phyloP scores from a whole-genome alignment of 2,113 vertebrate species.

The Diphyllodes magnificus region DNA sequence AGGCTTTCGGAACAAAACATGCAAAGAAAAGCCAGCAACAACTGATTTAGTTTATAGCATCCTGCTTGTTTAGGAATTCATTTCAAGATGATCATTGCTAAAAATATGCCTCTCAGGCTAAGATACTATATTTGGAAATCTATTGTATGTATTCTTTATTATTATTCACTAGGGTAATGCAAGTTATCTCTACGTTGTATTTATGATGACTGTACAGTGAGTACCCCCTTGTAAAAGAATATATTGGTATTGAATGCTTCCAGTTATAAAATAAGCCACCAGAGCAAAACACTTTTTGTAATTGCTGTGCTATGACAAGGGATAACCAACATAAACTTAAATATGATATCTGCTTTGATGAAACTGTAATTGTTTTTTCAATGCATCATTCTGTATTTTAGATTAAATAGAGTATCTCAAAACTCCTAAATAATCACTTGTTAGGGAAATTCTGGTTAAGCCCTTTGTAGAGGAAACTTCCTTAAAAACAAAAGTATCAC shows the following conservation, averaged over 20 bases:
- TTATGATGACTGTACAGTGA: conserved; percentile 21
- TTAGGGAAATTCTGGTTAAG: background rate
- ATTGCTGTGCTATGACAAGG: background rate
- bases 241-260: background rate
- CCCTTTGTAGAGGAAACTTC: background rate
- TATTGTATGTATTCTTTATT: conserved; percentile 8
- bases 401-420: background rate
- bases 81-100: background rate
- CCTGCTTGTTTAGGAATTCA: background rate
- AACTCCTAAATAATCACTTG: background rate
- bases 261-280: conserved; percentile 20
- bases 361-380: background rate
- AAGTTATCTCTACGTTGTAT: background rate
- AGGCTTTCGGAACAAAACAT: background rate
- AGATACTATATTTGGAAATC: conserved; percentile 15
- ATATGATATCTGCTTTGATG: background rate
- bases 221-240: background rate
- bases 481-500: background rate
- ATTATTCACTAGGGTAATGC: conserved; percentile 2
- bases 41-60: background rate
- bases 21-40: background rate
- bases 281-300: conserved; percentile 7
- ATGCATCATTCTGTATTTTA: background rate
- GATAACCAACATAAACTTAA: background rate
- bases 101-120: conserved; percentile 32